Conservation (phyloP, 2,113 vertebrate species). For the Calypte anna region DNA sequence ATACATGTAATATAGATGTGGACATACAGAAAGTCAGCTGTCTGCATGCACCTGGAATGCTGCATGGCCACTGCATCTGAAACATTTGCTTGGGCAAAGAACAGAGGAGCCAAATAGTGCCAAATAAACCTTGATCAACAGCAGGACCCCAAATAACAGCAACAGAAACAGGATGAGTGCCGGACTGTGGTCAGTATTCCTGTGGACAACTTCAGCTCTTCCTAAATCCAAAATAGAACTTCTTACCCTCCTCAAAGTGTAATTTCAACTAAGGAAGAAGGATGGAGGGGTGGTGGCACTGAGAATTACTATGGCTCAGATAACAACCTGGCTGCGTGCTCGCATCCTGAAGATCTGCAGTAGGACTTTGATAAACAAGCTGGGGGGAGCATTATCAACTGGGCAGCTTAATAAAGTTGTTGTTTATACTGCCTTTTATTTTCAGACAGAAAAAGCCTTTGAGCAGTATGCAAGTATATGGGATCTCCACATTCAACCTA, state of each 20-base stretch:
- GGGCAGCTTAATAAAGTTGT: not conserved
- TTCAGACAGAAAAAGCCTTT: not conserved
- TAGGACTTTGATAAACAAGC: not conserved
- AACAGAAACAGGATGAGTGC: not conserved
- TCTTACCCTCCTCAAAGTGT: not conserved
- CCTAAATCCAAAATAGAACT: not conserved
- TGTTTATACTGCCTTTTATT: not conserved
- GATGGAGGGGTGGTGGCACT: fast-evolving
- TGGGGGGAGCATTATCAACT: not conserved
- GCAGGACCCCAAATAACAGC: not conserved
- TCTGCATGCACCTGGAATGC: not conserved
- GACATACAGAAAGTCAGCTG: not conserved
- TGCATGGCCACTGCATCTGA: not conserved
- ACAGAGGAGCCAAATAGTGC: not conserved
- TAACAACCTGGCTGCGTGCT: not conserved
- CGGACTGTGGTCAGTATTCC: not conserved
- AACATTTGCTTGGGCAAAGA: not conserved
- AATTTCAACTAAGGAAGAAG: not conserved
- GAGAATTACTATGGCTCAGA: not conserved
- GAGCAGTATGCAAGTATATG: fast-evolving
- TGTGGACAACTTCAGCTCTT: not conserved
- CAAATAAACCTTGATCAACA: not conserved
- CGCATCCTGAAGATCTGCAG: not conserved
- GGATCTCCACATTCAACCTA: not conserved
- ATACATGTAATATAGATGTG: not conserved